phyloP scores from a whole-genome alignment of 2,797 vertebrate species.

The Rousettus madagascariensis region DNA sequence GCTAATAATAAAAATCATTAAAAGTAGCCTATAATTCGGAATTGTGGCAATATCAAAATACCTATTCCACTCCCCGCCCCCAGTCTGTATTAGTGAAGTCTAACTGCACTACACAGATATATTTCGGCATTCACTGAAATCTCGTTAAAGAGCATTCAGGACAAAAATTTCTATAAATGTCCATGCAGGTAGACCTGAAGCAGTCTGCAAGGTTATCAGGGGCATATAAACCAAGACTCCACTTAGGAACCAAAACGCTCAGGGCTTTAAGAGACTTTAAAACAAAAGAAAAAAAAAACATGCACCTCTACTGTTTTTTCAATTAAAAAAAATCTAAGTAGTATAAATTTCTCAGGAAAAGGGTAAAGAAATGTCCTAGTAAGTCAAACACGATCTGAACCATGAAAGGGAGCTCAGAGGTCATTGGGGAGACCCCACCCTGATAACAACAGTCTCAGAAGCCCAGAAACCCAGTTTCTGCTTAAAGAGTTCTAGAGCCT shows the following conservation, averaged over 20 bases:
- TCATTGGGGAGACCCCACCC: not conserved
- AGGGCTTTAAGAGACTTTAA: not conserved
- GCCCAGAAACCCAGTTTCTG: not conserved
- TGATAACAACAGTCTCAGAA: not conserved
- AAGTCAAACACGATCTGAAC: not conserved
- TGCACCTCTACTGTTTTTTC: not conserved
- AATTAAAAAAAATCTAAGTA: not conserved
- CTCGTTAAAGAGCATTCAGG: not conserved
- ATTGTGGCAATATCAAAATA: not conserved
- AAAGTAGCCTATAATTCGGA: not conserved
- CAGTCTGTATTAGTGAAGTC: not conserved
- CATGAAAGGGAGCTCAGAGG: not conserved
- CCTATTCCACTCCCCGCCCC: not conserved
- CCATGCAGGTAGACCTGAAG: not conserved
- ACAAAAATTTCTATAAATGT: not conserved
- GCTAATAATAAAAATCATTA: constrained; percentile 29
- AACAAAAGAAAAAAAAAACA: not conserved
- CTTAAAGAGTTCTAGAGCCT: not conserved
- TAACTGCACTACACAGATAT: not conserved
- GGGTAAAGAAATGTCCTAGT: not conserved
- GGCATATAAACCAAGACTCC: not conserved
- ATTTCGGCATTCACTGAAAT: not conserved
- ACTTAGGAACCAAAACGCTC: not conserved
- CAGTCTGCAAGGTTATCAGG: not conserved
- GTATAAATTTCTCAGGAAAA: not conserved